A percentile compares a stretch with the other conserved stretches of the same genome.
These are phyloP conservation scores for Heliconius himera DNA, from an alignment of 1,140 invertebrate genomes.

Conservation along the genomic window DNA sequence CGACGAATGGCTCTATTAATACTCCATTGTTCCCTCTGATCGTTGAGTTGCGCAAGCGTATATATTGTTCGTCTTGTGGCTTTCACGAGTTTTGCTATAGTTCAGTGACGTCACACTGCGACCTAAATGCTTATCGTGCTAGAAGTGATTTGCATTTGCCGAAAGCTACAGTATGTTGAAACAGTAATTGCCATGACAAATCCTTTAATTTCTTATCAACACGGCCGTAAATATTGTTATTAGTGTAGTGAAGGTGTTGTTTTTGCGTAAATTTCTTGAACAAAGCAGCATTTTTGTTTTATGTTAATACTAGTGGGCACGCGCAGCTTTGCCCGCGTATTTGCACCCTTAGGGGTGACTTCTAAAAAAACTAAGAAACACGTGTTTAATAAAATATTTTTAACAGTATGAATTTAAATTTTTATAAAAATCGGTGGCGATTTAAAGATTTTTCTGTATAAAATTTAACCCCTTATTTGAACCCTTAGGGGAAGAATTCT, in stretches of 20 bases:
- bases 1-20: constrained; percentile 80
- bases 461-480: too few species aligned
- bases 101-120: constrained; percentile 59
- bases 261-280: neutral
- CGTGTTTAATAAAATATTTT: too few species aligned
- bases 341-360: too few species aligned
- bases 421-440: too few species aligned
- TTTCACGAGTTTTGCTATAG: constrained; percentile 60
- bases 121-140: constrained; percentile 66
- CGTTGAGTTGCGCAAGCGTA: constrained; percentile 71
- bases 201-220: constrained; percentile 9
- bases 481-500: too few species aligned
- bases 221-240: neutral
- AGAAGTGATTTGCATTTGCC: constrained; percentile 66
- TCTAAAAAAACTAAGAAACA: too few species aligned
- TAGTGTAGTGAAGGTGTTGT: neutral
- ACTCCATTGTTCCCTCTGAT: constrained; percentile 73
- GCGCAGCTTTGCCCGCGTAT: too few species aligned
- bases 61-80: constrained; percentile 71
- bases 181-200: constrained; percentile 39
- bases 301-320: too few species aligned
- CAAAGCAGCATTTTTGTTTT: too few species aligned
- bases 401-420: too few species aligned
- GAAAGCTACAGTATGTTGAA: constrained; percentile 35
- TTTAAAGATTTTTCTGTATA: too few species aligned